phyloP scores from a whole-genome alignment of 2,797 vertebrate species.

The Tinamus major region DNA sequence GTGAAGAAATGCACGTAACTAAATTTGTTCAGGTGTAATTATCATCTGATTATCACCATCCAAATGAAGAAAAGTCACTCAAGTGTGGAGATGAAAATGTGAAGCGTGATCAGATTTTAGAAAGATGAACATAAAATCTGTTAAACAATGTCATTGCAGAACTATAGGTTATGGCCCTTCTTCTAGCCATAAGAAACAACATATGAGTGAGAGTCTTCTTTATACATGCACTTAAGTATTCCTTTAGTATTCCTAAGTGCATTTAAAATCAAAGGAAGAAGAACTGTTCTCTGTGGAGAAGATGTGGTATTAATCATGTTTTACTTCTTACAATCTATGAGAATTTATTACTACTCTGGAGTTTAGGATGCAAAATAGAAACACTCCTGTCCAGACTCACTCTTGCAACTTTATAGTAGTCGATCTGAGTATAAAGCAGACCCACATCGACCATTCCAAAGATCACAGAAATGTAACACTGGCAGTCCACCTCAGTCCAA shows the following conservation, averaged over 20 bases:
- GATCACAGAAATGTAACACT: not conserved
- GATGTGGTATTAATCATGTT: accelerated
- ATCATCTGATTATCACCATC: not conserved
- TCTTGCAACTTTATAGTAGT: not conserved
- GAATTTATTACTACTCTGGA: not conserved
- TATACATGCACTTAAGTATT: not conserved
- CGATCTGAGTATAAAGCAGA: not conserved
- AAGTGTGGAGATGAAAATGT: not conserved
- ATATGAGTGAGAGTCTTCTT: not conserved
- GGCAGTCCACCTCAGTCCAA: not conserved
- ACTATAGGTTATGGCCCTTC: not conserved
- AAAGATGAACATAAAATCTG: not conserved
- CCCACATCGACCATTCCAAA: not conserved
- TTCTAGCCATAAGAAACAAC: not conserved
- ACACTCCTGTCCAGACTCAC: not conserved
- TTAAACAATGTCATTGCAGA: not conserved
- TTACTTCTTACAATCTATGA: not conserved
- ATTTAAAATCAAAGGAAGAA: not conserved
- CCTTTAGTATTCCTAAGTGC: not conserved
- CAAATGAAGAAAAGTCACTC: not conserved
- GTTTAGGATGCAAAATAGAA: not conserved
- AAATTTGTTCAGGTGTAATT: not conserved
- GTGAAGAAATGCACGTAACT: not conserved
- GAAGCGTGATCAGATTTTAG: not conserved
- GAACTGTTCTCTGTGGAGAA: not conserved